Evolutionary conservation across 2,797 vertebrate genomes (phyloP).

Genomic region (Cuculus canorus): DNA sequence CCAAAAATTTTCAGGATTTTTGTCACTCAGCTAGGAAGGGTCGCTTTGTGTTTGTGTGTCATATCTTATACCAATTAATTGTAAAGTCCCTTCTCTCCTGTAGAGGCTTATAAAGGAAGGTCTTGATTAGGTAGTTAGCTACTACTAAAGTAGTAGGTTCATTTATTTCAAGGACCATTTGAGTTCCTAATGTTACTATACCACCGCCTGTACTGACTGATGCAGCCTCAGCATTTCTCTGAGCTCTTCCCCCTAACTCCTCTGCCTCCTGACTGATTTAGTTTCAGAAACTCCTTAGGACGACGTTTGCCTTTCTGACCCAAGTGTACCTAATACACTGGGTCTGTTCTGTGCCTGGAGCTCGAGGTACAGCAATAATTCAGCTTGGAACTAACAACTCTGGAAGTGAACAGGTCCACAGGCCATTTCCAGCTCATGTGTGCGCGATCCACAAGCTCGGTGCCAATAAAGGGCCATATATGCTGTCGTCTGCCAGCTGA

Average conservation of each 20-base stretch:
- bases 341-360: not conserved
- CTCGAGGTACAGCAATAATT: not conserved
- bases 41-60: not conserved
- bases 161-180: not conserved
- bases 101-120: not conserved
- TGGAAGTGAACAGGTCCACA: not conserved
- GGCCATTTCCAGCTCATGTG: not conserved
- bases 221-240: not conserved
- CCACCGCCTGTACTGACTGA: not conserved
- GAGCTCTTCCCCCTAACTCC: not conserved
- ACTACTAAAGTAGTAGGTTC: not conserved
- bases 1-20: not conserved
- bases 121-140: not conserved
- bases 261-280: not conserved
- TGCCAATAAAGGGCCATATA: not conserved
- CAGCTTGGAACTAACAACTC: not conserved
- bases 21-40: not conserved
- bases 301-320: not conserved
- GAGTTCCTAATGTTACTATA: not conserved
- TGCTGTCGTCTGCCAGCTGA: not conserved
- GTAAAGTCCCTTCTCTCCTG: not conserved
- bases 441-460: rapidly evolving
- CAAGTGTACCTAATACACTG: rapidly evolving
- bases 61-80: not conserved
- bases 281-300: not conserved